Evolutionary conservation across 2,888 invertebrate species (phyloP).

Genomic region (Melieria picta): DNA sequence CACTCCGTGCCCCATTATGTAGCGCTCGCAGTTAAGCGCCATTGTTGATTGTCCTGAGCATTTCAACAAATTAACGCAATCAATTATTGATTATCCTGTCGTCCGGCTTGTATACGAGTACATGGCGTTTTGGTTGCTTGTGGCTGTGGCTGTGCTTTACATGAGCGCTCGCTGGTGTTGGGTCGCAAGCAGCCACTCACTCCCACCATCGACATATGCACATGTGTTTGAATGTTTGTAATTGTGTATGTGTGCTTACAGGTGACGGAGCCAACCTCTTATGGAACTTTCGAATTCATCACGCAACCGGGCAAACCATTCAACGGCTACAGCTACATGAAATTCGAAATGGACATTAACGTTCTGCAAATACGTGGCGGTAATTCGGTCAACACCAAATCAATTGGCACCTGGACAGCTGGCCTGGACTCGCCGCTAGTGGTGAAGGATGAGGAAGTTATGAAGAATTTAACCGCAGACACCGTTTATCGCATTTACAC

Average conservation of each 20-base stretch:
- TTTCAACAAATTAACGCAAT: constrained; percentile 17
- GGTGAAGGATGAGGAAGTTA: constrained; percentile 73
- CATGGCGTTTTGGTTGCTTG: not conserved
- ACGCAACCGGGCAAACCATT: constrained; percentile 69
- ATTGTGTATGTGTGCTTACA: constrained; percentile 46
- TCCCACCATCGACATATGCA: not conserved
- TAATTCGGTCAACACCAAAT: constrained; percentile 76
- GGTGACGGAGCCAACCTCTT: constrained; percentile 75
- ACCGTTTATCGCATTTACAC: constrained; percentile 89
- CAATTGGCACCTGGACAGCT: constrained; percentile 81
- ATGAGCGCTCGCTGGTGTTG: no score
- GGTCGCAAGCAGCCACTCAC: no score
- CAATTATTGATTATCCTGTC: constrained; percentile 12
- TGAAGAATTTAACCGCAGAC: constrained; percentile 81
- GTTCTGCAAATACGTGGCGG: constrained; percentile 79
- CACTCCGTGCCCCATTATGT: no score
- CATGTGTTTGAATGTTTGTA: not conserved
- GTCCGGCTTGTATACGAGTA: not conserved
- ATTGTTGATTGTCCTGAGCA: not conserved
- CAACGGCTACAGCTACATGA: constrained; percentile 80
- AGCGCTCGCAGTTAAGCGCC: no score
- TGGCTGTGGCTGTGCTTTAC: no score
- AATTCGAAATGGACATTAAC: constrained; percentile 77
- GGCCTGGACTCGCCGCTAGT: constrained; percentile 76
- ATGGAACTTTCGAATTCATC: constrained; percentile 74